Percentiles rank a stretch among this genome's conserved stretches.
These are phyloP conservation scores for Columba janthina DNA, from an alignment of 2,113 vertebrate species.

Conservation along the genomic window DNA sequence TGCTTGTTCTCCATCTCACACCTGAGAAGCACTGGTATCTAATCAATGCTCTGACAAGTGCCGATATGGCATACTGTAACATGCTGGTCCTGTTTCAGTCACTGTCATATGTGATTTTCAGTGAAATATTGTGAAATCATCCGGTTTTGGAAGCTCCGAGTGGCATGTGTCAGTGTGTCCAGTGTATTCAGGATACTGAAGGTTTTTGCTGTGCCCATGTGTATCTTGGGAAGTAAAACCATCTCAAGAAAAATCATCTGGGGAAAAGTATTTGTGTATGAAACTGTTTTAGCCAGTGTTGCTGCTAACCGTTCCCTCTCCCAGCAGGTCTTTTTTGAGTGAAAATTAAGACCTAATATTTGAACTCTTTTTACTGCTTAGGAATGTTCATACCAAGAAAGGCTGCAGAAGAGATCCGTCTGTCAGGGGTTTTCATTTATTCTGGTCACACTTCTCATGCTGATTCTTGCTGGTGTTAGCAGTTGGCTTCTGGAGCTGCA, in stretches of 20 bases:
- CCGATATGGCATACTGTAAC: fast-evolving
- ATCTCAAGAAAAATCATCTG: not conserved
- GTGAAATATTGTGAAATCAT: not conserved
- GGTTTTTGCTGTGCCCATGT: not conserved
- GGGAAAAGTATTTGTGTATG: not conserved
- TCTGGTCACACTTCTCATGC: not conserved
- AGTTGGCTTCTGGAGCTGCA: not conserved
- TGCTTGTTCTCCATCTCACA: not conserved
- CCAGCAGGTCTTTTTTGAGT: not conserved
- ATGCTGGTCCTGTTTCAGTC: not conserved
- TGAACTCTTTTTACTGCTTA: not conserved
- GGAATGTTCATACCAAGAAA: not conserved
- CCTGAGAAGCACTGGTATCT: not conserved
- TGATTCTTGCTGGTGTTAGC: not conserved
- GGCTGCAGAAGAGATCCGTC: not conserved
- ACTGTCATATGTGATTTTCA: not conserved
- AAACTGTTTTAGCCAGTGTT: not conserved
- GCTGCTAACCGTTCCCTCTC: not conserved
- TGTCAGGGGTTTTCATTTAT: not conserved
- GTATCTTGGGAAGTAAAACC: not conserved
- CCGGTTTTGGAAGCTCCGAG: not conserved
- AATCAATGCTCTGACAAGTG: not conserved
- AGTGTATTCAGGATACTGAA: not conserved
- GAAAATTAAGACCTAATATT: not conserved
- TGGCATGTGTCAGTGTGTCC: not conserved